Conservation (phyloP, 2,113 vertebrate genomes). For the Arizona elegans region DNA sequence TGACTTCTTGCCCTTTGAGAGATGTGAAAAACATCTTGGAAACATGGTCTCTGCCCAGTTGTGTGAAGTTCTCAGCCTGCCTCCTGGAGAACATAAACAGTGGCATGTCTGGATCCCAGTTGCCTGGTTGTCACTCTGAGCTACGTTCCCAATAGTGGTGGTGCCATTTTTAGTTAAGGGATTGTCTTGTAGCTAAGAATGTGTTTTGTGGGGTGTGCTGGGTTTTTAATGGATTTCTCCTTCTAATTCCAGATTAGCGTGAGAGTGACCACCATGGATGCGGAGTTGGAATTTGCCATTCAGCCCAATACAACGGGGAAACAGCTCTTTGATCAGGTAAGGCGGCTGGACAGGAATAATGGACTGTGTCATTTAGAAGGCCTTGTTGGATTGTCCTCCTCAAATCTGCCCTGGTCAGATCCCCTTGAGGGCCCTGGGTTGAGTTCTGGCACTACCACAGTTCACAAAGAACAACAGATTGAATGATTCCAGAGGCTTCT, state of each 20-base stretch:
- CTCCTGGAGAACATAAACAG: neutral
- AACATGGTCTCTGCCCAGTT: neutral
- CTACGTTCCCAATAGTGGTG: neutral
- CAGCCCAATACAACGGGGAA: constrained; percentile 96
- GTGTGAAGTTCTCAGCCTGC: neutral
- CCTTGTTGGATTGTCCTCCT: neutral
- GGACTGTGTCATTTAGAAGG: neutral
- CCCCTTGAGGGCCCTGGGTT: neutral
- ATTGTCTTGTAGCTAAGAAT: neutral
- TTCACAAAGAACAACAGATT: neutral
- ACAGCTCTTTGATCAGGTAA: constrained; percentile 96
- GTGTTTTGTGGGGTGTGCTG: neutral
- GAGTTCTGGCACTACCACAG: neutral
- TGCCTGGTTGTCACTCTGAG: neutral
- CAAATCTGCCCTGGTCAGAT: neutral
- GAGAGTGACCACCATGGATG: constrained; percentile 95
- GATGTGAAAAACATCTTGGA: neutral
- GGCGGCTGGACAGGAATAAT: neutral
- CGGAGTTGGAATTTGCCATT: constrained; percentile 97
- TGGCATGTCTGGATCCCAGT: neutral
- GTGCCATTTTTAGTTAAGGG: neutral
- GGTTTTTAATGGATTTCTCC: neutral
- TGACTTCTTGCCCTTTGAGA: neutral
- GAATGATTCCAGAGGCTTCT: neutral
- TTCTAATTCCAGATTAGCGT: constrained; percentile 84